Percentiles rank a stretch among this genome's conserved stretches.
Evolutionary conservation across 2,113 vertebrate genomes (phyloP).

Genomic region (Aspidoscelis tigris): DNA sequence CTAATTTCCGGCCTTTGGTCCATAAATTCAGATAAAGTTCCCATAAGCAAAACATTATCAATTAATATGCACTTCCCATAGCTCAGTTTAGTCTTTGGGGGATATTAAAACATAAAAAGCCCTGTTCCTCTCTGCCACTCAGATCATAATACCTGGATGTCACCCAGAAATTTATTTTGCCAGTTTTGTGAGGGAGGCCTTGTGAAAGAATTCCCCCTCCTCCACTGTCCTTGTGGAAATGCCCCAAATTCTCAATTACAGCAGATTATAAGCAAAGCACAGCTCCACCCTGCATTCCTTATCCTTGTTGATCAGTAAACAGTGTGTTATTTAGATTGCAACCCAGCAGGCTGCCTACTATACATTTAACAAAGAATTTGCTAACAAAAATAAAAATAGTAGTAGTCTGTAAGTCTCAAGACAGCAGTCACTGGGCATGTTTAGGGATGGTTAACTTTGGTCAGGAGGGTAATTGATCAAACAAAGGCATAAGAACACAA

Average conservation of each 20-base stretch:
- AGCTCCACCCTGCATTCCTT: conserved; percentile 60
- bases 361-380: conserved; percentile 59
- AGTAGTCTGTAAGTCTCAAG: conserved; percentile 50
- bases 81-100: conserved; percentile 55
- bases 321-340: conserved; percentile 61
- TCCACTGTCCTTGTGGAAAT: no score
- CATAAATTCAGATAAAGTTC: conserved; percentile 61
- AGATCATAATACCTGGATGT: no score
- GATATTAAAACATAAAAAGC: conserved; percentile 37
- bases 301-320: conserved; percentile 66
- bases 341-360: conserved; percentile 53
- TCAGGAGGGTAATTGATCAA: conserved; percentile 61
- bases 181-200: no score
- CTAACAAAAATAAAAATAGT: conserved; percentile 68
- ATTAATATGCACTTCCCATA: conserved; percentile 58
- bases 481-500: conserved; percentile 46
- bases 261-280: conserved; percentile 66
- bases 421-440: conserved; percentile 47
- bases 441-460: conserved; percentile 61
- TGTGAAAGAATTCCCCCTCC: no score
- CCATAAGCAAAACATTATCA: conserved; percentile 56
- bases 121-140: no score
- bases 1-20: conserved; percentile 71
- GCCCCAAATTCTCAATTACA: no score
- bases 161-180: no score